Conservation (phyloP, 2,113 vertebrate genomes). For the Dicentrarchus labrax region DNA sequence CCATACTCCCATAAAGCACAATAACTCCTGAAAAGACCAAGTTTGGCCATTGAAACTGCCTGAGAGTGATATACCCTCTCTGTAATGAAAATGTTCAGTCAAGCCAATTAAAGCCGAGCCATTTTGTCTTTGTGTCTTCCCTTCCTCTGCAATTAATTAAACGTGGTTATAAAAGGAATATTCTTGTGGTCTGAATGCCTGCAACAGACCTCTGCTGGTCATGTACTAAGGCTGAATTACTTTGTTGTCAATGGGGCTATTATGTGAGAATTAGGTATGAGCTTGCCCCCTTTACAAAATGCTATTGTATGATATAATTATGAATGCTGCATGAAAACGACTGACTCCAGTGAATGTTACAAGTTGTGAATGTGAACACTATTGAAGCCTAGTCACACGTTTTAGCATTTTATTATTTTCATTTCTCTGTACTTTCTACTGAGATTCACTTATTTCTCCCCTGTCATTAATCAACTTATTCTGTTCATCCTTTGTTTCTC, state of each 20-base stretch:
- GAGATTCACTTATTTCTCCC: constrained; percentile 58
- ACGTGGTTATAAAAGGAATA: constrained; percentile 80
- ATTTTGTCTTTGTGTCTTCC: constrained; percentile 82
- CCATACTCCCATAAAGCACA: constrained; percentile 56
- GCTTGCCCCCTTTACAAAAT: constrained; percentile 75
- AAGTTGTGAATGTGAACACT: constrained; percentile 68
- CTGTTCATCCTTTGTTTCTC: constrained; percentile 46
- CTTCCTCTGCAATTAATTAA: constrained; percentile 82
- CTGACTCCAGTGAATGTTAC: constrained; percentile 75
- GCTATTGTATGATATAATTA: constrained; percentile 75
- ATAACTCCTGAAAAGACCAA: constrained; percentile 71
- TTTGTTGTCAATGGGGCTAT: constrained; percentile 76
- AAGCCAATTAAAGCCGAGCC: constrained; percentile 83
- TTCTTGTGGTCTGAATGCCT: constrained; percentile 77
- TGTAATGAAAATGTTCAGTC: constrained; percentile 82
- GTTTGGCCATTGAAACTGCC: constrained; percentile 74
- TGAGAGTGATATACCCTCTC: constrained; percentile 69
- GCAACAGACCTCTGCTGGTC: constrained; percentile 66
- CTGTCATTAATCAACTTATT: constrained; percentile 69
- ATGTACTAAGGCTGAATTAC: constrained; percentile 73
- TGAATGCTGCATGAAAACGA: constrained; percentile 78
- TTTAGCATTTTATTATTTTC: constrained; percentile 67
- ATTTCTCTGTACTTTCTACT: constrained; percentile 57
- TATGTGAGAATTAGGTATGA: constrained; percentile 80
- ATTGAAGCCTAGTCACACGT: constrained; percentile 63